These are phyloP conservation scores for Prorops nasuta DNA, from an alignment of 1,140 invertebrate genomes.

Conservation along the genomic window DNA sequence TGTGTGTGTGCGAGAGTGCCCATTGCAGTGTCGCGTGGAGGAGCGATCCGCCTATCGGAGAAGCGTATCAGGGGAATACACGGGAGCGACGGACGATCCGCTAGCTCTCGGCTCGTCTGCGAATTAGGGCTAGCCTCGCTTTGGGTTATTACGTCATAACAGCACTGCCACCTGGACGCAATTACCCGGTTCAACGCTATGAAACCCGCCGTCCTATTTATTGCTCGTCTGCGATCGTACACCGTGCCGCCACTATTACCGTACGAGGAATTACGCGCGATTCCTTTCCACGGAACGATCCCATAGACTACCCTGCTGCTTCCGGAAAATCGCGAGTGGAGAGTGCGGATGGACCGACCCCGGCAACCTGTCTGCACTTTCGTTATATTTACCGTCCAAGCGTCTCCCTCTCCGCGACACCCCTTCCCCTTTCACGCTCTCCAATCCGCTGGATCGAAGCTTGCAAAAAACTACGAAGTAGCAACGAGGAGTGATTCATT, in stretches of 20 bases:
- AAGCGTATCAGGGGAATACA: conserved; percentile 9
- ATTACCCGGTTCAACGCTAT: conserved; percentile 28
- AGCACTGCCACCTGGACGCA: conserved; percentile 38
- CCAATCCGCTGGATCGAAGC: too few relatives aligned
- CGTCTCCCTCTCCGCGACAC: too few relatives aligned
- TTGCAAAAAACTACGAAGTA: too few relatives aligned
- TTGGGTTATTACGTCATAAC: conserved; percentile 46
- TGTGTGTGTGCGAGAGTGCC: too few relatives aligned
- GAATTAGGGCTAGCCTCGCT: conserved; percentile 39
- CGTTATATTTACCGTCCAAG: too few relatives aligned
- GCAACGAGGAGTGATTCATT: too few relatives aligned
- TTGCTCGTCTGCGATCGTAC: conserved; percentile 6
- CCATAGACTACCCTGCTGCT: background rate
- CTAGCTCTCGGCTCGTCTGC: conserved; percentile 6
- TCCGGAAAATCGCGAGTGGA: background rate
- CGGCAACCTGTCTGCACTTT: too few relatives aligned
- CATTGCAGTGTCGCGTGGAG: conserved; percentile 32
- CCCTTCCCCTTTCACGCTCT: too few relatives aligned
- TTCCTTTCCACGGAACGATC: too few relatives aligned
- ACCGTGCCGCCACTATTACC: background rate
- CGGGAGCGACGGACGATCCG: background rate
- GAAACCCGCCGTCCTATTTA: conserved; percentile 43
- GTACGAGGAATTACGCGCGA: too few relatives aligned
- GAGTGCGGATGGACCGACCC: too few relatives aligned
- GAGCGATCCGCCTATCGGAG: conserved; percentile 21